phyloP scores from a whole-genome alignment of 1,140 invertebrate genomes.

The Euglossa dilemma region DNA sequence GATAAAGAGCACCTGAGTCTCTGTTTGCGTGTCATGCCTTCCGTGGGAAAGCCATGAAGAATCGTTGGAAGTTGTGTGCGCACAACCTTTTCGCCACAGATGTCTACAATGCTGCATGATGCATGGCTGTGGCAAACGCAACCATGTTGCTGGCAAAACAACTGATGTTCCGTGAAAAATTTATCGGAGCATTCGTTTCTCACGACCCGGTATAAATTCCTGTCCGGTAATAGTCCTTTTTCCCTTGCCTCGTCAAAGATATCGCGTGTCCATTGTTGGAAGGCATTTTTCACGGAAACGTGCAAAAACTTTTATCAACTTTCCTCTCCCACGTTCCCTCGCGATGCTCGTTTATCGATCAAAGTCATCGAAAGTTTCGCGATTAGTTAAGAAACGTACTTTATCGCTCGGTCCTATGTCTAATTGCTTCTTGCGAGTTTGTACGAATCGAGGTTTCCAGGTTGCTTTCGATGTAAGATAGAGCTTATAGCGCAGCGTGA shows the following conservation, averaged over 20 bases:
- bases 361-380: no score
- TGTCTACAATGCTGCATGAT: background rate
- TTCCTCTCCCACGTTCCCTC: background rate
- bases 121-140: background rate
- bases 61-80: background rate
- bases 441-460: no score
- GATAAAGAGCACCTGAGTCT: background rate
- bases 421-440: no score
- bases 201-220: background rate
- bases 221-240: background rate
- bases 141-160: background rate
- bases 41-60: background rate
- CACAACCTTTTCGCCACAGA: background rate
- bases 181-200: background rate
- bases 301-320: background rate
- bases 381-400: no score
- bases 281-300: background rate
- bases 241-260: background rate
- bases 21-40: background rate
- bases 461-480: no score
- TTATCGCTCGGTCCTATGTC: no score
- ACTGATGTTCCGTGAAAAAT: constrained; percentile 12
- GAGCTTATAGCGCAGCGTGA: no score
- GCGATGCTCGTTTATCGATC: background rate
- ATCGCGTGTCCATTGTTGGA: background rate